Conservation (phyloP, 2,113 vertebrate genomes). For the Rhipidura dahli region DNA sequence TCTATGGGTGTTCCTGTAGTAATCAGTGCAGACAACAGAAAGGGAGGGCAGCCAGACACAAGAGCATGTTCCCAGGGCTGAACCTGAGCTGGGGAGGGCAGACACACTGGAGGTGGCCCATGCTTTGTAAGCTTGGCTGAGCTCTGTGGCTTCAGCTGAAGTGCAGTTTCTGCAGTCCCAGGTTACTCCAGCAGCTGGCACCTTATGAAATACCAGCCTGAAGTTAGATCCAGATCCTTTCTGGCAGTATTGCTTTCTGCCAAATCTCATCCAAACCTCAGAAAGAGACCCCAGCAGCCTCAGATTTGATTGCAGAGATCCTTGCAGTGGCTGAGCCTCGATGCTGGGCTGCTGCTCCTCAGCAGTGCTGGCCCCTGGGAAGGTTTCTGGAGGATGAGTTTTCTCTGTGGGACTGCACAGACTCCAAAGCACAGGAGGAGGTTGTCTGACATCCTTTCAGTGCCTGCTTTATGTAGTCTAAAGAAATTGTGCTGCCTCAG, state of each 20-base stretch:
- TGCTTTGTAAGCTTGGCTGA: not conserved
- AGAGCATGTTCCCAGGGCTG: rapidly evolving
- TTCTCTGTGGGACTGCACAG: not conserved
- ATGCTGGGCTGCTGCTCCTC: not conserved
- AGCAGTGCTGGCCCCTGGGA: not conserved
- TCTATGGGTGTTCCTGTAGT: rapidly evolving
- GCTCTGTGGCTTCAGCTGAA: not conserved
- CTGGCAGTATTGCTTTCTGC: not conserved
- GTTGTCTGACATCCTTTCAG: not conserved
- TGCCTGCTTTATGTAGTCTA: not conserved
- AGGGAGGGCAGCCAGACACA: not conserved
- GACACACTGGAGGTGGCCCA: rapidly evolving
- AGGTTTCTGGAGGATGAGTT: not conserved
- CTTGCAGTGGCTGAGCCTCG: not conserved
- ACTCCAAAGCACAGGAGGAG: not conserved
- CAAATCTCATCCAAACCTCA: rapidly evolving
- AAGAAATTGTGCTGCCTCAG: not conserved
- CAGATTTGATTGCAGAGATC: not conserved
- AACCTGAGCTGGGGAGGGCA: not conserved
- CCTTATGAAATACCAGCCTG: not conserved
- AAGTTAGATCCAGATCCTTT: rapidly evolving
- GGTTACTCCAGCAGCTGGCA: not conserved
- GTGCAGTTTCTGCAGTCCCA: not conserved
- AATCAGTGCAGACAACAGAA: not conserved
- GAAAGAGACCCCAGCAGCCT: rapidly evolving